Base-by-base conservation (phyloP, 2,888 invertebrate species). In the Phengaris alcon region DNA sequence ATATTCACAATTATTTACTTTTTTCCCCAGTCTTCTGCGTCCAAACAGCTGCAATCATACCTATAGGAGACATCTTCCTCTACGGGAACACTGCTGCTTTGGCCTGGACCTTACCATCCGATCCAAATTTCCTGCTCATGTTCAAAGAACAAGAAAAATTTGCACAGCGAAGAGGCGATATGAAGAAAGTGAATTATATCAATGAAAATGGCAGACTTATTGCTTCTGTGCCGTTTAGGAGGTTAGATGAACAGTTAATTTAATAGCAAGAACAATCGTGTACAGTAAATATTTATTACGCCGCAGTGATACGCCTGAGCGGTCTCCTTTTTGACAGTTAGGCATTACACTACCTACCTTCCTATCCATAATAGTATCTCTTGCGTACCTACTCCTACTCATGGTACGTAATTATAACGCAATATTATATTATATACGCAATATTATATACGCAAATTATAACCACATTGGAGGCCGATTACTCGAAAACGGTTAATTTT, bases 81-180 rank as follows among this genome's bases (percentile, higher is more conserved):
- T 91, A 95, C 78, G 96, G 96, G 3, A 94, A 94, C 76, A 97
- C 97, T 0, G 96, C 96, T 0, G 96, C 96, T 1, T 86, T 97
- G 76, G 97, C 97, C 2, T 97, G 96, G 95, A 95, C 94, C 79
- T 85, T 97, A 46, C 97, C 97, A 0, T 94, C 95, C 57, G 95
- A 95, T 74, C 94, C 91, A 0, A 84, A 84, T 44, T 79, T 86
- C 10, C 81, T 91, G 6, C 80, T 86, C 59, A 85, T 86, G 80
- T 82, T 93, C 6, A 91, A 88, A 46, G 82, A 88, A 2, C 82
- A 85, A 4, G 84, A 86, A 5, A 84, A 83, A 48, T 80, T 81
- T n/a, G 83, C 84, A 0, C 82, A 87, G 9, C 82, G 89, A 52
- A 86, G 92, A 78, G 84, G 80, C 0, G 90, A 92, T 73, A 78